Percentiles rank a stretch among this genome's conserved stretches.
Conservation (phyloP, 2,113 vertebrate species). For the Corvus moneduloides region DNA sequence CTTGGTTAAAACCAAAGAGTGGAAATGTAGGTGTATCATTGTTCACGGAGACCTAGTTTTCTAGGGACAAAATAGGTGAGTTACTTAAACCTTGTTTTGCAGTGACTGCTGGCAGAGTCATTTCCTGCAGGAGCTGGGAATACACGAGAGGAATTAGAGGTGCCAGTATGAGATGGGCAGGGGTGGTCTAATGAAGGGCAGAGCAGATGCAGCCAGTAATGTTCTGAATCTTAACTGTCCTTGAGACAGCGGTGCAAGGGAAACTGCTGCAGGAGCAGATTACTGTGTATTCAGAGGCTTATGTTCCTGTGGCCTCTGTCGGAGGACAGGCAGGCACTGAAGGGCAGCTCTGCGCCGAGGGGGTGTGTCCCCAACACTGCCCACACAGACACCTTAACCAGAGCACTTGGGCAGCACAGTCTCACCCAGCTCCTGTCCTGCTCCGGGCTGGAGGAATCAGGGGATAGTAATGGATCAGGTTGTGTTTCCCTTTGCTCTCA, state of each 20-base stretch:
- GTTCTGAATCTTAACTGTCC: background rate
- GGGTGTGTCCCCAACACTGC: rapidly evolving
- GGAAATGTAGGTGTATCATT: rapidly evolving
- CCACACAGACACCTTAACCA: too few species aligned
- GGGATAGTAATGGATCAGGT: background rate
- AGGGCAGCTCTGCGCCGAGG: background rate
- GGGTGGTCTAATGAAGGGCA: background rate
- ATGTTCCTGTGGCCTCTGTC: background rate
- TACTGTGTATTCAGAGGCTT: background rate
- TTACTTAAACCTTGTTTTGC: background rate
- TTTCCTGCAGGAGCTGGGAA: background rate
- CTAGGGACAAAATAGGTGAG: background rate
- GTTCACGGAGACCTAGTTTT: background rate
- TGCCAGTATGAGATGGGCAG: background rate
- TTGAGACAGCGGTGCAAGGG: background rate
- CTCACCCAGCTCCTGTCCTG: background rate
- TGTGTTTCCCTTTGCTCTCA: background rate
- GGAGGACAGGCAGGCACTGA: background rate
- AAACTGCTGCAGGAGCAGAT: background rate
- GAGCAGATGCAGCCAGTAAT: background rate
- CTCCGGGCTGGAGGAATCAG: background rate
- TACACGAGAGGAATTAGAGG: background rate
- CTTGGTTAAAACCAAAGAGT: background rate
- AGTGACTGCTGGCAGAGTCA: background rate
- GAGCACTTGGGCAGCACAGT: rapidly evolving